These are phyloP conservation scores for Chelon labrosus DNA, from an alignment of 2,797 vertebrate genomes.

Conservation along the genomic window DNA sequence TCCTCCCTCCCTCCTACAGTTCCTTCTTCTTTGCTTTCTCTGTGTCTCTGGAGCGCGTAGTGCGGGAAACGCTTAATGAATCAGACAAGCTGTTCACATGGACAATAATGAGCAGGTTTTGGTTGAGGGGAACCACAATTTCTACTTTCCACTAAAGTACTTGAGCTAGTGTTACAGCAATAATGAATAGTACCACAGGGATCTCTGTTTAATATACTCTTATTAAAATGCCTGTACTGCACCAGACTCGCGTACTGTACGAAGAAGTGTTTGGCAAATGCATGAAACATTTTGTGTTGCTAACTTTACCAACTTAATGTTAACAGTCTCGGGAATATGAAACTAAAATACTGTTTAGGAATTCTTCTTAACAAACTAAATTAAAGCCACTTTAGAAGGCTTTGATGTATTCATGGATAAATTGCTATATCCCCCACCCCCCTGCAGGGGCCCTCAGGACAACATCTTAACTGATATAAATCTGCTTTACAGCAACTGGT, in stretches of 20 bases:
- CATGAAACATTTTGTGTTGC: conserved; percentile 26
- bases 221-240: conserved; percentile 71
- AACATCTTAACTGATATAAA: conserved; percentile 81
- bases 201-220: conserved; percentile 68
- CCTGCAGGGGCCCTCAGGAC: conserved; percentile 65
- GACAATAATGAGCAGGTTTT: conserved; percentile 84
- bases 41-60: conserved; percentile 72
- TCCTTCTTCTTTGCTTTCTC: conserved; percentile 60
- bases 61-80: conserved; percentile 81
- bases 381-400: conserved; percentile 65
- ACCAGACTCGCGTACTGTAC: conserved; percentile 21
- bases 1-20: conserved; percentile 54
- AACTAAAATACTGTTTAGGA: conserved; percentile 48
- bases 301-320: conserved; percentile 20
- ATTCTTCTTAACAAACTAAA: conserved; percentile 59
- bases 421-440: conserved; percentile 66
- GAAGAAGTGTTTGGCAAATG: conserved; percentile 30
- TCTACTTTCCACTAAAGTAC: conserved; percentile 72
- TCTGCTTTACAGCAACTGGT: conserved; percentile 81
- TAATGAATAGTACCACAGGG: conserved; percentile 75
- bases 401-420: conserved; percentile 79
- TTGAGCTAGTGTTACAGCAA: conserved; percentile 68
- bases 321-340: conserved; percentile 32
- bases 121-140: conserved; percentile 79
- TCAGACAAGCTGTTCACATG: conserved; percentile 82